Base-by-base conservation (phyloP, 2,888 invertebrate genomes). In the Crioceris asparagi region DNA sequence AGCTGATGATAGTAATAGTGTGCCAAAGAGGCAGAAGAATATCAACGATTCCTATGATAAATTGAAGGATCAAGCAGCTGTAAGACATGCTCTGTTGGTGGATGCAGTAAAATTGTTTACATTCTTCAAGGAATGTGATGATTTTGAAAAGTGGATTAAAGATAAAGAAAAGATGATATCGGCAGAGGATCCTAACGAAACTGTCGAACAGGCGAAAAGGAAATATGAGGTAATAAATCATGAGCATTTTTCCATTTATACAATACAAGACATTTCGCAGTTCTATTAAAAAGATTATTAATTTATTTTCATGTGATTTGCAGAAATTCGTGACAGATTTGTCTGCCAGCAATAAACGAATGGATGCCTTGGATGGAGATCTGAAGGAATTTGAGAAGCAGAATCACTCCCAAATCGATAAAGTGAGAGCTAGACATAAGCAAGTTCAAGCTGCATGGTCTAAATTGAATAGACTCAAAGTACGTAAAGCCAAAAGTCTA, bases 81-180 rank as follows among this genome's bases (percentile, higher is more conserved):
- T 80, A 16, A 75, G 96, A 0, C 83, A 85, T 45, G 79, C 83
- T 0, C 75, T 90, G 25, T 70, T 97, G 3, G 90, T 91, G 50
- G 96, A 96, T 59, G 86, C 94, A 0, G 90, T 93, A 51, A 77
- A 87, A 50, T 68, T 96, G 39, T 94, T 86, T 66, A 83, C 83
- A 36, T 94, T 97, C 70, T 93, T 90, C 66, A 78, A 87, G 7
- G 96, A 97, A 59, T 97, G 97, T 64, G 94, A 96, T 55, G 93
- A 93, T 65, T 94, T 98, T 60, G 94, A 96, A 63, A 81, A 81
- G 51, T 98, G 97, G 96, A 92, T 96, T 65, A 84, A 82, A 53
- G 96, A 96, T 47, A 93, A 93, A 64, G 93, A 94, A 60, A 80
- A 83, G 56, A 74, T 93, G 69, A 69, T 93, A 36, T 69, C 83